A percentile compares a stretch with the other conserved stretches of the same genome.
Conservation (phyloP, 2,113 vertebrate species). For the Dasyurus viverrinus region DNA sequence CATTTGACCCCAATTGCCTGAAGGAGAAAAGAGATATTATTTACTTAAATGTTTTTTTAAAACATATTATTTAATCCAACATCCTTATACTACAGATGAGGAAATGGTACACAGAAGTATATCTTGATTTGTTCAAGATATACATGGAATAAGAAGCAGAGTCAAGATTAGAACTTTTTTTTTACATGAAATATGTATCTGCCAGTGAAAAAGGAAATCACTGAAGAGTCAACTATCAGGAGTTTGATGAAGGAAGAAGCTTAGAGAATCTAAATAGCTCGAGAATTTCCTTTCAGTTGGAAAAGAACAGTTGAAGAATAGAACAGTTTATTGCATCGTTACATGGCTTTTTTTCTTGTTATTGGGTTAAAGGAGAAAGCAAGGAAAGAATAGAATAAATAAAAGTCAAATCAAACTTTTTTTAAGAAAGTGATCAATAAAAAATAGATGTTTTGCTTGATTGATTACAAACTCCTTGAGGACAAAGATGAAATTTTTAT, state of each 20-base stretch:
- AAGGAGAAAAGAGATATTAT: too few relatives aligned
- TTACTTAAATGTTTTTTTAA: too few relatives aligned
- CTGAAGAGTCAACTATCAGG: background rate
- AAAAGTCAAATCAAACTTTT: background rate
- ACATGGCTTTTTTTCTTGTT: background rate
- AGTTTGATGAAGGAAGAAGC: background rate
- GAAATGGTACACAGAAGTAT: background rate
- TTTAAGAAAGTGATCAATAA: background rate
- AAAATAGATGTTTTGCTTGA: background rate
- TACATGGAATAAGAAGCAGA: background rate
- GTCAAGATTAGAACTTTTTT: background rate
- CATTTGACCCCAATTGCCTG: too few relatives aligned
- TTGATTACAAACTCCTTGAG: background rate
- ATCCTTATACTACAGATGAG: background rate
- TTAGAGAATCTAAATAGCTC: background rate
- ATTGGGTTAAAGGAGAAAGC: background rate
- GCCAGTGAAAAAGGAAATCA: background rate
- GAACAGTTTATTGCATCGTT: background rate
- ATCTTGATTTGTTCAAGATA: background rate
- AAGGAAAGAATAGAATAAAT: background rate
- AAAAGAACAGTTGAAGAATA: background rate
- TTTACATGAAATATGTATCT: background rate
- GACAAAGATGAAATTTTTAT: background rate
- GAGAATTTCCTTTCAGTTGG: background rate
- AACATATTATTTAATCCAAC: too few relatives aligned